Evolutionary conservation across 2,113 vertebrate species (phyloP).

Genomic region (Corydoras sp.): DNA sequence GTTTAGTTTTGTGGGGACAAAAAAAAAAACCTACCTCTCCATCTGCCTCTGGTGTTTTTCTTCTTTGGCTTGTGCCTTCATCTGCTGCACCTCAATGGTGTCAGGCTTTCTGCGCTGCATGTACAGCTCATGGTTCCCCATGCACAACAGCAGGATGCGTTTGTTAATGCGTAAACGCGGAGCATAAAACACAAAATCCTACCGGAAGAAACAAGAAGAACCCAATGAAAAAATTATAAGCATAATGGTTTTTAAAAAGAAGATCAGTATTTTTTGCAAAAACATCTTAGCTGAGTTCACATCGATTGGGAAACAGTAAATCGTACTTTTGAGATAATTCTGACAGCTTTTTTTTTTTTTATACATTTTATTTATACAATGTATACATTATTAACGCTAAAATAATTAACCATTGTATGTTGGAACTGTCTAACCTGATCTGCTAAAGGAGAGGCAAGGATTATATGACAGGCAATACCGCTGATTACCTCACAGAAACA

Average conservation of each 20-base stretch:
- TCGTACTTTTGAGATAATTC: too few species aligned
- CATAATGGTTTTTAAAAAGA: not conserved
- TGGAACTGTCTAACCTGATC: not conserved
- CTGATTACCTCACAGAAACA: not conserved
- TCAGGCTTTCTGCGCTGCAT: constrained; percentile 88
- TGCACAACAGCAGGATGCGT: constrained; percentile 87
- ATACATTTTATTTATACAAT: not conserved
- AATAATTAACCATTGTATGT: constrained; percentile 3
- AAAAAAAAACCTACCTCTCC: constrained; percentile 71
- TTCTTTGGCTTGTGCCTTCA: constrained; percentile 92
- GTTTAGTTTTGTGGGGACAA: not conserved
- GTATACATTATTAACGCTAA: not conserved
- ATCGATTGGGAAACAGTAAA: not conserved
- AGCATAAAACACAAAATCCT: constrained; percentile 93
- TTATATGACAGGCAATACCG: constrained; percentile 1
- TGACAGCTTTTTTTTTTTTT: not conserved
- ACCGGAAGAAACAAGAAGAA: not conserved
- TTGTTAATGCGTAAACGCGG: constrained; percentile 90
- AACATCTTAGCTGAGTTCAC: too few species aligned
- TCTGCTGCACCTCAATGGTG: constrained; percentile 97
- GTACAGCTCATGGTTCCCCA: constrained; percentile 93
- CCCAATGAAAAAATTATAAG: not conserved
- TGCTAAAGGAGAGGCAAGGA: not conserved
- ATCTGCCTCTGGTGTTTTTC: constrained; percentile 87
- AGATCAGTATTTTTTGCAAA: not conserved